Percentiles rank a stretch among this genome's conserved stretches.
These are phyloP conservation scores for Syngnathus acus DNA, from an alignment of 2,797 vertebrate genomes.

Conservation along the genomic window DNA sequence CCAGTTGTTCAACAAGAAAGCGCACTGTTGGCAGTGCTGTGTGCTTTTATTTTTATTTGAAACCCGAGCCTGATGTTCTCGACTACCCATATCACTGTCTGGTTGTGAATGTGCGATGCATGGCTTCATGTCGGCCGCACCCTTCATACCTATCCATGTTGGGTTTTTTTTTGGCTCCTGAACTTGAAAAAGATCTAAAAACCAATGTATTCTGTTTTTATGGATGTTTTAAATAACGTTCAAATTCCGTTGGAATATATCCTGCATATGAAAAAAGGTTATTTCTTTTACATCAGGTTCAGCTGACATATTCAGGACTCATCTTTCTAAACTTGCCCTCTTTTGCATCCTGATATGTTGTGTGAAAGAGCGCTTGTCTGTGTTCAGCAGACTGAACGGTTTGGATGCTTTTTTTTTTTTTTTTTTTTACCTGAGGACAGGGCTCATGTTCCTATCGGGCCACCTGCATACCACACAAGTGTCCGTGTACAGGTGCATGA, in stretches of 20 bases:
- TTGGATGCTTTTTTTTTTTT: neutral
- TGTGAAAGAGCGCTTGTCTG: neutral
- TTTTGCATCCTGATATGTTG: neutral
- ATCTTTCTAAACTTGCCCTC: neutral
- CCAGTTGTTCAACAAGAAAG: conserved; percentile 39
- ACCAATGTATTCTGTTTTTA: no score
- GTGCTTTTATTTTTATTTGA: conserved; percentile 57
- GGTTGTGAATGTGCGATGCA: conserved; percentile 16
- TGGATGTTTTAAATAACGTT: no score
- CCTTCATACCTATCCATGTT: neutral
- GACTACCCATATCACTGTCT: conserved; percentile 42
- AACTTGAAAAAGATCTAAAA: neutral
- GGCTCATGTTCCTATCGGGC: neutral
- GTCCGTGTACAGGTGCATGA: neutral
- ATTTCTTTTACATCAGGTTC: no score
- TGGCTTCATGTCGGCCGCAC: conserved; percentile 10
- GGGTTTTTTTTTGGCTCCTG: neutral
- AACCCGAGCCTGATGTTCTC: conserved; percentile 53
- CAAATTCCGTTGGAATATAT: no score
- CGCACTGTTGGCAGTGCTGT: conserved; percentile 38
- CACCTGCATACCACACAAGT: neutral
- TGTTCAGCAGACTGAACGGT: neutral
- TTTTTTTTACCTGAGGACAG: neutral
- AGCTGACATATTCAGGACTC: neutral
- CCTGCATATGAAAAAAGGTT: no score